Percentiles rank a stretch among this genome's conserved stretches.
Evolutionary conservation across 2,113 vertebrate genomes (phyloP).

Genomic region (Tragulus kanchil): DNA sequence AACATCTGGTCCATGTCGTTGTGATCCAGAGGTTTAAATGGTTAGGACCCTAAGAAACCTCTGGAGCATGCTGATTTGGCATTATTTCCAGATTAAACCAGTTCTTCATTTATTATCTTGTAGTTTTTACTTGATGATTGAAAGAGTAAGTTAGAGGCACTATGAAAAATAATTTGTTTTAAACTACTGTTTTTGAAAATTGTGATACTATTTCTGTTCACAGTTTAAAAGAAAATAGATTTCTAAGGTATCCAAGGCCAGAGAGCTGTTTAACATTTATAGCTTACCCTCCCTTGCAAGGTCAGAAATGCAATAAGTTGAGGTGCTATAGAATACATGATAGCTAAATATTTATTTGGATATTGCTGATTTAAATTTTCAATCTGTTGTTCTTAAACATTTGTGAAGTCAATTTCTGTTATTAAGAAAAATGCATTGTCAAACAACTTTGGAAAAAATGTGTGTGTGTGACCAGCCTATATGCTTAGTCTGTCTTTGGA

Average conservation of each 20-base stretch:
- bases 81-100: not conserved
- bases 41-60: not conserved
- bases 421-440: slow-evolving; percentile 23
- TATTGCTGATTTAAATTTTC: slow-evolving; percentile 41
- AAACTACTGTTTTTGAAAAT: slow-evolving; percentile 68
- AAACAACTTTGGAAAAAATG: slow-evolving; percentile 49
- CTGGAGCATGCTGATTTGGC: not conserved
- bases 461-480: not conserved
- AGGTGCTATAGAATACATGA: not conserved
- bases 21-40: not conserved
- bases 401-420: slow-evolving; percentile 48
- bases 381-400: slow-evolving; percentile 48
- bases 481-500: not conserved
- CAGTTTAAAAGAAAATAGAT: slow-evolving; percentile 58
- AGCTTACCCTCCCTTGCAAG: not conserved
- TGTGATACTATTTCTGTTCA: not conserved
- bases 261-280: slow-evolving; percentile 18
- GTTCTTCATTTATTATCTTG: not conserved
- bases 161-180: slow-evolving; percentile 63
- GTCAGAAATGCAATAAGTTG: slow-evolving; percentile 22
- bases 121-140: slow-evolving; percentile 10
- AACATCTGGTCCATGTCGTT: not conserved
- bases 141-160: slow-evolving; percentile 42
- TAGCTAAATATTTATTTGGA: slow-evolving; percentile 59
- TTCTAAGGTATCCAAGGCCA: not conserved